Evolutionary conservation across 2,888 invertebrate genomes (phyloP).

Genomic region (Torymus auratus): DNA sequence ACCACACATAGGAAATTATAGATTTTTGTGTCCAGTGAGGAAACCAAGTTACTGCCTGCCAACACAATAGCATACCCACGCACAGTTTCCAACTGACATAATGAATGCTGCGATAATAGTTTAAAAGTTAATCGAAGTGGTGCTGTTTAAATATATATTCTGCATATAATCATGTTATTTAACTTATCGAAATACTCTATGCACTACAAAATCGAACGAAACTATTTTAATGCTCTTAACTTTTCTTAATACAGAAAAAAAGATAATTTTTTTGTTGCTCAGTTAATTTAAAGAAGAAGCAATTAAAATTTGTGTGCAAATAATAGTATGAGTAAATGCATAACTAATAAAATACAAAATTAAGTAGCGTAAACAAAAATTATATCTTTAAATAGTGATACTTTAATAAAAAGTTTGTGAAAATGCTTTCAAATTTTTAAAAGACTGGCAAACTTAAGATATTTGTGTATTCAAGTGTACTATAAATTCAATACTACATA

Average conservation of each 20-base stretch:
- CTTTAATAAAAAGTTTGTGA: slow-evolving; percentile 23
- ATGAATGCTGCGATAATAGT: slow-evolving; percentile 55
- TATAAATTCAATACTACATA: slow-evolving; percentile 22
- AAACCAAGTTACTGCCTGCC: slow-evolving; percentile 56
- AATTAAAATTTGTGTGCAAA: slow-evolving; percentile 34
- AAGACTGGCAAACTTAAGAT: slow-evolving; percentile 16
- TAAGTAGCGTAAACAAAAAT: slow-evolving; percentile 30
- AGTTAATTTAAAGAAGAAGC: slow-evolving; percentile 25
- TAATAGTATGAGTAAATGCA: slow-evolving; percentile 29
- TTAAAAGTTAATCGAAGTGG: slow-evolving; percentile 54
- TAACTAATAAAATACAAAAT: slow-evolving; percentile 19
- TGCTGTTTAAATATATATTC: slow-evolving; percentile 53
- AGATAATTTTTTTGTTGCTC: slow-evolving; percentile 16
- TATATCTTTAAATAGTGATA: slow-evolving; percentile 26
- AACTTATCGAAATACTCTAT: slow-evolving; percentile 53
- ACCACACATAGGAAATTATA: slow-evolving; percentile 47
- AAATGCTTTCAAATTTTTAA: slow-evolving; percentile 32
- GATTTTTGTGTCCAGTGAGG: slow-evolving; percentile 57
- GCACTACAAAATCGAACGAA: slow-evolving; percentile 39
- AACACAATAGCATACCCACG: slow-evolving; percentile 53
- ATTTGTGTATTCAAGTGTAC: slow-evolving; percentile 43
- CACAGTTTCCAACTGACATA: slow-evolving; percentile 55
- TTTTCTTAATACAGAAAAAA: slow-evolving; percentile 30
- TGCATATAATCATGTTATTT: slow-evolving; percentile 48
- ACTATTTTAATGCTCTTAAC: slow-evolving; percentile 47